Conservation (phyloP, 2,888 invertebrate species). For the Xestobium rufovillosum region DNA sequence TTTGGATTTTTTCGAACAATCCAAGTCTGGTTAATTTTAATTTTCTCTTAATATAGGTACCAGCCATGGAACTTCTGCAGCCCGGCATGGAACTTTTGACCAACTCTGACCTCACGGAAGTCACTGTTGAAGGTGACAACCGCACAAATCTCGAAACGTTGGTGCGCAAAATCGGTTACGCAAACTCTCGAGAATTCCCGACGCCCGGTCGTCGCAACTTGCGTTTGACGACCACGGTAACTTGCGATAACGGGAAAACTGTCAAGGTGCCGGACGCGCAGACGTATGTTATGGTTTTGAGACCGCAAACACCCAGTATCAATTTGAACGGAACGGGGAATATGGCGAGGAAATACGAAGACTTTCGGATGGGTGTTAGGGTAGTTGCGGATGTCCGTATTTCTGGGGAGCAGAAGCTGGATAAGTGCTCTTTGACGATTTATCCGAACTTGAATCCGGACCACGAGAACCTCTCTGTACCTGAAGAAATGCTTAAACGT, state of each 20-base stretch:
- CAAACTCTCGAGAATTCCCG: slow-evolving; percentile 84
- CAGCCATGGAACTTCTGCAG: slow-evolving; percentile 64
- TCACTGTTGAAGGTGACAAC: slow-evolving; percentile 86
- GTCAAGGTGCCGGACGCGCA: slow-evolving; percentile 67
- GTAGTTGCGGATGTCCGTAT: slow-evolving; percentile 84
- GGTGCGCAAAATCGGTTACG: slow-evolving; percentile 81
- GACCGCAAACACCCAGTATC: slow-evolving; percentile 78
- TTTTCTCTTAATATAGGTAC: no score
- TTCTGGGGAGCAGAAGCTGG: slow-evolving; percentile 66
- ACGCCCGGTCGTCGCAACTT: slow-evolving; percentile 91
- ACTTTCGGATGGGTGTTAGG: slow-evolving; percentile 77
- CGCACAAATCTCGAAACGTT: slow-evolving; percentile 83
- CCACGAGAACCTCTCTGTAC: slow-evolving; percentile 81
- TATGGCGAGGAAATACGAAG: slow-evolving; percentile 77
- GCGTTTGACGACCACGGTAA: slow-evolving; percentile 69
- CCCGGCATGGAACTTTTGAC: slow-evolving; percentile 71
- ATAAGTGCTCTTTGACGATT: slow-evolving; percentile 89
- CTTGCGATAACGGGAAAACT: slow-evolving; percentile 65
- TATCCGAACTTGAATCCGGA: slow-evolving; percentile 94
- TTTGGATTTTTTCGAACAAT: no score
- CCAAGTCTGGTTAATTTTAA: no score
- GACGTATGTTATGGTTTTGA: slow-evolving; percentile 78
- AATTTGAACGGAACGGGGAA: slow-evolving; percentile 74
- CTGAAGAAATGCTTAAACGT: slow-evolving; percentile 62
- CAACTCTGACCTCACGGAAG: slow-evolving; percentile 74